Percentiles rank a stretch among this genome's conserved stretches.
These are phyloP conservation scores for Sarcophaga bullata DNA, from an alignment of 1,140 invertebrate species.

Conservation along the genomic window DNA sequence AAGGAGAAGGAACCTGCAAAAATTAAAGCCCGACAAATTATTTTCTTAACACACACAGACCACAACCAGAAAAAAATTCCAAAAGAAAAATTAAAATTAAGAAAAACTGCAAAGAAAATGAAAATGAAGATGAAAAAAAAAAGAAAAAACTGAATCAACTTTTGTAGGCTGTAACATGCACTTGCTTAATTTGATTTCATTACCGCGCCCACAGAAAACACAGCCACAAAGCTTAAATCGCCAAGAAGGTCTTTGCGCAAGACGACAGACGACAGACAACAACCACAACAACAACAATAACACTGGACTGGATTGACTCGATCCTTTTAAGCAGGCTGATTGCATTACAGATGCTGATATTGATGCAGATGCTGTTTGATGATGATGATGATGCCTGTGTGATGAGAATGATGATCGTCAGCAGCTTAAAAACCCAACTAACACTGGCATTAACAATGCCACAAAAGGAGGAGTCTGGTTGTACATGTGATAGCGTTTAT, in stretches of 20 bases:
- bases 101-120: neutral
- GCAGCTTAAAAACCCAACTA: neutral
- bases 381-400: neutral
- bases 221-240: neutral
- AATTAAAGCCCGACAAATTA: no score
- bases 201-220: slow-evolving; percentile 58
- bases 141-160: neutral
- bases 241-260: neutral
- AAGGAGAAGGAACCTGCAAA: no score
- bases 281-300: neutral
- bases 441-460: slow-evolving; percentile 31
- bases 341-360: neutral
- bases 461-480: slow-evolving; percentile 42
- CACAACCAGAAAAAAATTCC: no score
- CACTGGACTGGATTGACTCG: neutral
- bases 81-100: neutral
- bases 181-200: slow-evolving; percentile 65
- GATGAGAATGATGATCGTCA: neutral
- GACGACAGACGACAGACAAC: neutral
- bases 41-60: no score
- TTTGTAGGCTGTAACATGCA: slow-evolving; percentile 48
- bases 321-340: no score
- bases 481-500: slow-evolving; percentile 27
- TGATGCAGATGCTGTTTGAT: neutral
- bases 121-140: no score